phyloP scores from a whole-genome alignment of 2,888 invertebrate genomes.

The Luffia ferchaultella region DNA sequence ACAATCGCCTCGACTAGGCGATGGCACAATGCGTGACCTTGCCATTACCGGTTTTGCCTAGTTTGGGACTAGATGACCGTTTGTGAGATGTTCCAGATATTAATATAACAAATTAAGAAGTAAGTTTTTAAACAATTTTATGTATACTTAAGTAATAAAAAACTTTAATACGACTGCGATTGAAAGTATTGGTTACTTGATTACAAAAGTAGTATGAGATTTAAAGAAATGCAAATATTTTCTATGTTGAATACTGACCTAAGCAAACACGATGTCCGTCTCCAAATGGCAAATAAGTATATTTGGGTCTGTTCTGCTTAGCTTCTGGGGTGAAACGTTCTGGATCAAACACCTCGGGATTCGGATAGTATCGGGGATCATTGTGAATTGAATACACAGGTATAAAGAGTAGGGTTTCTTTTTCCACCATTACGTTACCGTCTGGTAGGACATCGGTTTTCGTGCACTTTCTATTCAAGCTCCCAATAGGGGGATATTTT shows the following conservation, averaged over 20 bases:
- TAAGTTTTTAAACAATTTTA: conserved; percentile 6
- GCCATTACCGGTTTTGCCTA: too few species aligned
- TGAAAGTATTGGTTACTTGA: conserved; percentile 4
- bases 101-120: not conserved
- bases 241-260: conserved; percentile 40
- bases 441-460: conserved; percentile 29
- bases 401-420: conserved; percentile 22
- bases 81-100: conserved; percentile 8
- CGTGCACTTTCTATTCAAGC: conserved; percentile 29
- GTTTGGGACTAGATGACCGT: conserved; percentile 1
- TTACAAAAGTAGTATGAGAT: conserved; percentile 3
- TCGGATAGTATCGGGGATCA: conserved; percentile 36
- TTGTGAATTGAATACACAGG: conserved; percentile 35
- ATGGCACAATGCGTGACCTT: too few species aligned
- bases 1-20: too few species aligned
- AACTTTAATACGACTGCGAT: conserved; percentile 6
- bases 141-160: conserved; percentile 7
- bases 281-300: conserved; percentile 52
- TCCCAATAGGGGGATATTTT: conserved; percentile 35
- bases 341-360: conserved; percentile 47
- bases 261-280: conserved; percentile 57
- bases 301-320: conserved; percentile 24
- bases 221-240: not conserved
- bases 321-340: conserved; percentile 36
- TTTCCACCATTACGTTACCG: conserved; percentile 26